Conservation (phyloP, 2,113 vertebrate species). For the Gymnorhina tibicen region DNA sequence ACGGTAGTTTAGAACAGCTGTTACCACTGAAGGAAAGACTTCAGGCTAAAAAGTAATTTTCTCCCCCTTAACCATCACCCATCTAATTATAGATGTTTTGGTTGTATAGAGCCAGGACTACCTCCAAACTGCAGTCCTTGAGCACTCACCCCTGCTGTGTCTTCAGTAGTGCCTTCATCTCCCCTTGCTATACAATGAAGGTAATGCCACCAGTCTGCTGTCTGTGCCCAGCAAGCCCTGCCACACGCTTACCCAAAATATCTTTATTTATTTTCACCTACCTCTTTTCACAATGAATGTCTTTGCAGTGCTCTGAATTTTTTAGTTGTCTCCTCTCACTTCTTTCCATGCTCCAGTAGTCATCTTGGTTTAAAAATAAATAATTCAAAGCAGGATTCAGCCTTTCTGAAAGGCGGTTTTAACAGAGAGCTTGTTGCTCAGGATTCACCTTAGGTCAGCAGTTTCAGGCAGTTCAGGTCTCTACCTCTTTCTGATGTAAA, state of each 20-base stretch:
- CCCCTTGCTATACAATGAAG: neutral
- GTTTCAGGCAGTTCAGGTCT: neutral
- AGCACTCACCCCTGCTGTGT: neutral
- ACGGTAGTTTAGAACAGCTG: neutral
- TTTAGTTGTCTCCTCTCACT: neutral
- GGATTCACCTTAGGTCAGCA: neutral
- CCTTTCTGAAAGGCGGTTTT: neutral
- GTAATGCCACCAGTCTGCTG: neutral
- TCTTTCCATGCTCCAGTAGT: accelerated
- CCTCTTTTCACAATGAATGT: neutral
- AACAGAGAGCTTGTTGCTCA: neutral
- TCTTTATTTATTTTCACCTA: neutral
- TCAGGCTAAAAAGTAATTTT: neutral
- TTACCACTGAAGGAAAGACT: neutral
- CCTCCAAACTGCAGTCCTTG: neutral
- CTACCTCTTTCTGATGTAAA: neutral
- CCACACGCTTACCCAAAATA: neutral
- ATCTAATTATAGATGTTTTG: accelerated
- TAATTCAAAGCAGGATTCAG: neutral
- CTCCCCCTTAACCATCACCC: neutral
- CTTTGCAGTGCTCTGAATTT: neutral
- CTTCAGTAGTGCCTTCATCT: constrained; percentile 29
- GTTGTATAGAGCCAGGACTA: neutral
- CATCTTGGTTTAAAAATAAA: neutral
- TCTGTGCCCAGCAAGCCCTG: neutral